Conservation (phyloP, 2,797 vertebrate genomes). For the Staurois parvus region DNA sequence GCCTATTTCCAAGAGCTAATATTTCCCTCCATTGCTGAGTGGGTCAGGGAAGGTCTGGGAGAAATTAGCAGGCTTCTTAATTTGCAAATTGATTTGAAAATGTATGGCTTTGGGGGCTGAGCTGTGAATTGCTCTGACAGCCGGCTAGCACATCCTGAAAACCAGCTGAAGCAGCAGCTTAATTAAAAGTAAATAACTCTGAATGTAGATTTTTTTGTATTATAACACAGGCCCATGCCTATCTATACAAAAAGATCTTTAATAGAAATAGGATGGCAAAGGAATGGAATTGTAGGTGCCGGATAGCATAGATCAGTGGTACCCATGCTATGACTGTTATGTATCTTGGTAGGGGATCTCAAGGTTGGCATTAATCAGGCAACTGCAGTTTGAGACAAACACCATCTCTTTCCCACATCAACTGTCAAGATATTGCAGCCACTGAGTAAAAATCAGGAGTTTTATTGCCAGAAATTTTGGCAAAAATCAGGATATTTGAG, state of each 20-base stretch:
- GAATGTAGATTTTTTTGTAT: not conserved
- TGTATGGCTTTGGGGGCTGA: conserved; percentile 24
- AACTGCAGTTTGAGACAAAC: too few species aligned
- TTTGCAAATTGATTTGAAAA: conserved; percentile 40
- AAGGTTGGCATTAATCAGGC: not conserved
- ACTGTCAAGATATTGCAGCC: too few species aligned
- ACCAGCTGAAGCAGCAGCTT: not conserved
- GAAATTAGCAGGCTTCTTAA: conserved; percentile 43
- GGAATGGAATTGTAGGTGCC: not conserved
- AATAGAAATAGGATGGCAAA: not conserved
- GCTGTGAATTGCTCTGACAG: conserved; percentile 38
- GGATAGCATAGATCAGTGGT: not conserved
- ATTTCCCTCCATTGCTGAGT: conserved; percentile 17
- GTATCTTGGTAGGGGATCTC: not conserved
- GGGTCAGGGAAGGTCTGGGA: conserved; percentile 26
- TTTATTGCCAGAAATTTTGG: too few species aligned
- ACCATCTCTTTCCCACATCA: too few species aligned
- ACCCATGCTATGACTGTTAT: not conserved
- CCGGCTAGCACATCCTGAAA: conserved; percentile 18
- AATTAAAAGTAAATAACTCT: not conserved
- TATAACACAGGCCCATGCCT: not conserved
- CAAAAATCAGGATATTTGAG: too few species aligned
- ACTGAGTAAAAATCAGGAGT: too few species aligned
- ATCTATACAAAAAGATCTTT: not conserved
- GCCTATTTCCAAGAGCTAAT: conserved; percentile 27